phyloP scores from a whole-genome alignment of 2,888 invertebrate genomes.

The Melanostoma mellinum region DNA sequence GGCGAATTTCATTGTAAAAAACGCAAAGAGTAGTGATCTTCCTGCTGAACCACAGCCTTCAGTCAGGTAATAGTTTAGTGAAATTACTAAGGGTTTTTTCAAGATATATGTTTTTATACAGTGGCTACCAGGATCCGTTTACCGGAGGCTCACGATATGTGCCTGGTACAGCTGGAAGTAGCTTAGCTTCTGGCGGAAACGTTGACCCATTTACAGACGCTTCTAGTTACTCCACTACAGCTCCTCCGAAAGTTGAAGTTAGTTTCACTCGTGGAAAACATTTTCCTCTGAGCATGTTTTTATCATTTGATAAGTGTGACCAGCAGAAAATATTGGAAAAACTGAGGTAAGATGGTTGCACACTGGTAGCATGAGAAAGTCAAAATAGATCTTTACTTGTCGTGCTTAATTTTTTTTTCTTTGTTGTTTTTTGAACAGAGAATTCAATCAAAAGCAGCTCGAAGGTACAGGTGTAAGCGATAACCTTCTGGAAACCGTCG shows the following conservation, averaged over 20 bases:
- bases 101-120: slow-evolving; percentile 64
- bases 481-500: slow-evolving; percentile 82
- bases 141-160: slow-evolving; percentile 87
- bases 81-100: not conserved
- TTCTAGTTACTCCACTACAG: slow-evolving; percentile 87
- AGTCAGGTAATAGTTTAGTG: slow-evolving; percentile 67
- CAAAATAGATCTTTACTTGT: too few species aligned
- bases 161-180: slow-evolving; percentile 82
- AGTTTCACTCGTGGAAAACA: slow-evolving; percentile 78
- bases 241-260: slow-evolving; percentile 77
- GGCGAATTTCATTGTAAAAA: slow-evolving; percentile 94
- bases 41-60: slow-evolving; percentile 63
- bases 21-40: slow-evolving; percentile 83
- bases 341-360: slow-evolving; percentile 80
- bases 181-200: slow-evolving; percentile 80
- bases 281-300: slow-evolving; percentile 83
- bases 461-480: slow-evolving; percentile 74
- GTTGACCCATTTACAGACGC: slow-evolving; percentile 88
- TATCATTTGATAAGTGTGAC: slow-evolving; percentile 91
- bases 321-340: slow-evolving; percentile 88
- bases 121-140: slow-evolving; percentile 86
- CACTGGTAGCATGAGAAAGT: too few species aligned
- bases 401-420: not conserved
- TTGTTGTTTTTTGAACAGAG: slow-evolving; percentile 80
- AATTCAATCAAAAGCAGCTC: slow-evolving; percentile 86